Percentiles rank a stretch among this genome's conserved stretches.
phyloP scores from a whole-genome alignment of 2,797 vertebrate genomes.

The Ceryle rudis region DNA sequence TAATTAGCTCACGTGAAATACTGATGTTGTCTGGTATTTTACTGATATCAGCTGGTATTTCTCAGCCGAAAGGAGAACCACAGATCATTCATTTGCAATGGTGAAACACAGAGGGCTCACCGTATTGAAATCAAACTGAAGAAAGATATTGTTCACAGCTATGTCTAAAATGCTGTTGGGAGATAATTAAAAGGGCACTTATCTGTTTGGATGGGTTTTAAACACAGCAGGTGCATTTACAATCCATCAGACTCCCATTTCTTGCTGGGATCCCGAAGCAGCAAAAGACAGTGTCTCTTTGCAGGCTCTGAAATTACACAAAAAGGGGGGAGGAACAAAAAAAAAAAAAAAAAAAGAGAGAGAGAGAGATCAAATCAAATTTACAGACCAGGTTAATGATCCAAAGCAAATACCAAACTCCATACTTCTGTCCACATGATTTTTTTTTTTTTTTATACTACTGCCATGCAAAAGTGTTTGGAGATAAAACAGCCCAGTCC shows the following conservation, averaged over 20 bases:
- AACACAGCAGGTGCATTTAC: slow-evolving; percentile 15
- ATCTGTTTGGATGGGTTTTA: slow-evolving; percentile 62
- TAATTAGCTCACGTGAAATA: background rate
- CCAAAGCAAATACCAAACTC: slow-evolving; percentile 63
- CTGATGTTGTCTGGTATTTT: background rate
- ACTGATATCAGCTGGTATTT: background rate
- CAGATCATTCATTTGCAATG: background rate
- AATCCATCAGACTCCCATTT: slow-evolving; percentile 34
- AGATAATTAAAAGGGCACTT: slow-evolving; percentile 67
- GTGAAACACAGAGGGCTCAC: background rate
- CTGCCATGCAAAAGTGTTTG: background rate
- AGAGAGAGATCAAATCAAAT: slow-evolving; percentile 38
- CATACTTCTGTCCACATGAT: background rate
- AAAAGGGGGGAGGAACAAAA: background rate
- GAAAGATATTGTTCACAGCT: background rate
- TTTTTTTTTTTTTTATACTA: background rate
- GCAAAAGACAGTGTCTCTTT: background rate
- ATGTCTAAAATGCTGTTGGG: background rate
- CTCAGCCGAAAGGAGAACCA: background rate
- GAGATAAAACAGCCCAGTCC: background rate
- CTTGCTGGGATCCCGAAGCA: slow-evolving; percentile 7
- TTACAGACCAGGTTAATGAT: slow-evolving; percentile 60
- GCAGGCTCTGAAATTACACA: slow-evolving; percentile 32
- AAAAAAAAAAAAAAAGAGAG: background rate
- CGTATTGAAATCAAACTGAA: background rate